Base-by-base conservation (phyloP, 2,888 invertebrate species). In the Drosophila mayaguana region DNA sequence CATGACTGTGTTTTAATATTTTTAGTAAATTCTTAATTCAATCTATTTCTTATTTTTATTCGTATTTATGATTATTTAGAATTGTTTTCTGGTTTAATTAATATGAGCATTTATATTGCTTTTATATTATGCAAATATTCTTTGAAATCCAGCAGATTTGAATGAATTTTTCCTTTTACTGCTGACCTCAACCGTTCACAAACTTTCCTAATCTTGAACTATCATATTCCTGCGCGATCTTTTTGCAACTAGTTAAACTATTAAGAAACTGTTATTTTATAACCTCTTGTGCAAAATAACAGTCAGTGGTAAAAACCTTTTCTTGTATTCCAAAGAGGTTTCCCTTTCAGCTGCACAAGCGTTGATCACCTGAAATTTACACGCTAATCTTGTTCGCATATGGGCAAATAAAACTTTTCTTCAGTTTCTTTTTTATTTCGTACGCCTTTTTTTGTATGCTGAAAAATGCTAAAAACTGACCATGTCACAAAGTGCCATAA, bases 401-500 rank as follows among this genome's bases (percentile, higher is more conserved):
- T 63, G 60, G 56, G 70, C 34, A 65, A 60, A 57, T 66, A 54
- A 63, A 53, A 61, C 57, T 62, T 50, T 56, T 68, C 18, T 32
- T 32, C 28, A 12, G 11, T 40, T 25, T 60, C 61, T 9, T 51
- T 34, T 22, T 38, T 12, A 7, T 38, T 36, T 5, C 5, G 7
- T 18, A 3, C 8, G 1, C 8, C 28, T 28, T 25, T 11, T 46
- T n/a, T 46, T 4, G 11, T 3, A 46, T 65, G 63, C 50, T 73
- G 81, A 63, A 68, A 78, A 75, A 62, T 63, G 57, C n/a, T 40
- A 42, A 79, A 74, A 81, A 89, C 88, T 84, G 89, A 83, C 88
- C 84, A 84, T 85, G 84, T 85, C 88, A 77, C 82, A 75, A 75
- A 84, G 80, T 84, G 84, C 71, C 88, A 77, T 85, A 85, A 85